Conservation (phyloP, 2,888 invertebrate species). For the Argynnis bischoffii region DNA sequence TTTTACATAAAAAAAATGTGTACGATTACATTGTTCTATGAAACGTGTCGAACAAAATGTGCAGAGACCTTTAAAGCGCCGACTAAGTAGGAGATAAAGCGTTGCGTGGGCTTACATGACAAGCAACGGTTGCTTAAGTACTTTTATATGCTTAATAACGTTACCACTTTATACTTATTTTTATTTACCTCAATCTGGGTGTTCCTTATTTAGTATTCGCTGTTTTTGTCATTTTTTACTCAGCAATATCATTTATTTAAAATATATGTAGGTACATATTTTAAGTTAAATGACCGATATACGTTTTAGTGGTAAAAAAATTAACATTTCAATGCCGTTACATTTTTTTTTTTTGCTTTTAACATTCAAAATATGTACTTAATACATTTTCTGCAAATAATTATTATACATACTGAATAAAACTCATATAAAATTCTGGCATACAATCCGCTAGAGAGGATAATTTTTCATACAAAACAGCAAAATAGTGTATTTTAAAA, state of each 20-base stretch:
- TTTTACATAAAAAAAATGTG: neutral
- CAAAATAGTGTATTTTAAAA: neutral
- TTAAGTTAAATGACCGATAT: too few relatives aligned
- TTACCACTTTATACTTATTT: slow-evolving; percentile 42
- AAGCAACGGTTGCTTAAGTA: slow-evolving; percentile 69
- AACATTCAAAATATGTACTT: too few relatives aligned
- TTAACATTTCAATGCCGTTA: too few relatives aligned
- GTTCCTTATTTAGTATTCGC: slow-evolving; percentile 21
- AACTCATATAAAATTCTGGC: neutral
- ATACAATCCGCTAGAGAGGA: neutral
- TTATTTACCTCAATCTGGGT: slow-evolving; percentile 38
- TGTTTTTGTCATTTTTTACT: too few relatives aligned
- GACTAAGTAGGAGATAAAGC: slow-evolving; percentile 65
- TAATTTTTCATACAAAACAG: slow-evolving; percentile 13
- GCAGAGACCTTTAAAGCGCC: slow-evolving; percentile 28
- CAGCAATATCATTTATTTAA: too few relatives aligned
- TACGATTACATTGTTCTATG: slow-evolving; percentile 7
- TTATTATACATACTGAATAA: neutral
- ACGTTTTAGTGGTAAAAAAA: too few relatives aligned
- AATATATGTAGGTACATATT: too few relatives aligned
- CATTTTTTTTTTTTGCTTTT: too few relatives aligned
- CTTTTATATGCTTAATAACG: slow-evolving; percentile 70
- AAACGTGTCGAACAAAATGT: slow-evolving; percentile 27
- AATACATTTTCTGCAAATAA: too few relatives aligned
- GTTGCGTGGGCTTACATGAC: slow-evolving; percentile 70